phyloP scores from a whole-genome alignment of 2,113 vertebrate genomes.

The Oncorhynchus nerka region DNA sequence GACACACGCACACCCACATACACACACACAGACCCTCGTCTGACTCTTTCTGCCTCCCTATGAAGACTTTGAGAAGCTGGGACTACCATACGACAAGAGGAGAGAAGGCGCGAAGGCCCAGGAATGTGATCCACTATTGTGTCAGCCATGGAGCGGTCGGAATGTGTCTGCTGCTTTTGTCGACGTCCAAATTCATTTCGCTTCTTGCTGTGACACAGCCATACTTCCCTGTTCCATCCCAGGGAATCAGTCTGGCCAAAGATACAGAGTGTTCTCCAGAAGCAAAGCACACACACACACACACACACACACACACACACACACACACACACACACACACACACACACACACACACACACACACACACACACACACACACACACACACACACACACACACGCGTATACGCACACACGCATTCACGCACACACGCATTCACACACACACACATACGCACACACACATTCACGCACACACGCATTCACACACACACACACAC shows the following conservation, averaged over 20 bases:
- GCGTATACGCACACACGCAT: too few relatives aligned
- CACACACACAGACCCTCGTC: not conserved
- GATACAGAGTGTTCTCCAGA: conserved; percentile 60
- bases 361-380: too few relatives aligned
- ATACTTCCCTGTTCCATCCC: conserved; percentile 60
- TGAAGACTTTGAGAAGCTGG: conserved; percentile 4
- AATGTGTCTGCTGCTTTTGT: conserved; percentile 67
- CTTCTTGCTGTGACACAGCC: conserved; percentile 70
- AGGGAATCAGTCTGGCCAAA: conserved; percentile 62
- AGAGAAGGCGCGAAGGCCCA: conserved; percentile 29
- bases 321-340: too few relatives aligned
- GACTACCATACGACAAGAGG: conserved; percentile 14
- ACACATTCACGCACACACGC: not conserved
- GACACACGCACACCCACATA: conserved; percentile 2
- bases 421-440: not conserved
- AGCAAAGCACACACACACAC: conserved; percentile 35
- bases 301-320: too few relatives aligned
- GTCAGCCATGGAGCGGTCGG: conserved; percentile 55
- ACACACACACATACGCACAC: conserved; percentile 19
- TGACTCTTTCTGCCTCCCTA: not conserved
- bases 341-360: too few relatives aligned
- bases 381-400: too few relatives aligned
- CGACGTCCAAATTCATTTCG: conserved; percentile 71
- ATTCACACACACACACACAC: too few relatives aligned
- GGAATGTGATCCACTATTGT: conserved; percentile 50